Base-by-base conservation (phyloP, 2,113 vertebrate species). In the Psilopsiagon aymara region DNA sequence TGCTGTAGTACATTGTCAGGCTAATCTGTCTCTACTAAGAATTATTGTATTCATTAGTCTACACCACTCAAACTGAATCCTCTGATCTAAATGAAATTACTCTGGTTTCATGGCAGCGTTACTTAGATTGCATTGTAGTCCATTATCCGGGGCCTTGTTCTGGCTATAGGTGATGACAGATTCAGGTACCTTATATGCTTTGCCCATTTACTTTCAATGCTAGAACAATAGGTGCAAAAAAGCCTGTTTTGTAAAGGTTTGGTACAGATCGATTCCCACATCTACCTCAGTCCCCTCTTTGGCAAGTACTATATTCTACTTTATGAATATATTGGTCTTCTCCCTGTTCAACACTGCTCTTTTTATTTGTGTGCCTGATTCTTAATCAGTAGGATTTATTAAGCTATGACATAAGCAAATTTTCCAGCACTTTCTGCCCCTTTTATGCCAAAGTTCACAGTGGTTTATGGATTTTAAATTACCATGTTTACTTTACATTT, bases 61-160 rank as follows among this genome's bases (percentile, higher is more conserved):
- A 53, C 75, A 85, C 70, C 76, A 86, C 77, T 88, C 77, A 93
- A 83, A 86, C 79, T 3, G 20, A 91, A 81, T 84, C 66, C 80
- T 96, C 80, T 88, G 83, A 81, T 88, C 83, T 85, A 82, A 92
- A 85, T 91, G 69, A 89, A 95, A 94, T 85, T 87, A 66, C 41
- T 59, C 86, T 76, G 52, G 47, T 95, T 95, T 94, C 86, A 82
- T 55, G 71, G 84, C 66, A 76, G 57, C 23, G n/a, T 41, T 91
- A 66, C 91, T 87, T 86, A 75, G 62, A 79, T 69, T 76, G 70
- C 66, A 76, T 95, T 87, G 87, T 23, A 71, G 66, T 31, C 47
- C 59, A 27, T 96, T 84, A 82, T 64, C 81, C 63, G 5, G 49
- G 31, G 81, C 66, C 52, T 91, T 89, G n/a, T 79, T 87, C 69